phyloP scores from a whole-genome alignment of 2,797 vertebrate species.

The Rhynchonycteris naso region DNA sequence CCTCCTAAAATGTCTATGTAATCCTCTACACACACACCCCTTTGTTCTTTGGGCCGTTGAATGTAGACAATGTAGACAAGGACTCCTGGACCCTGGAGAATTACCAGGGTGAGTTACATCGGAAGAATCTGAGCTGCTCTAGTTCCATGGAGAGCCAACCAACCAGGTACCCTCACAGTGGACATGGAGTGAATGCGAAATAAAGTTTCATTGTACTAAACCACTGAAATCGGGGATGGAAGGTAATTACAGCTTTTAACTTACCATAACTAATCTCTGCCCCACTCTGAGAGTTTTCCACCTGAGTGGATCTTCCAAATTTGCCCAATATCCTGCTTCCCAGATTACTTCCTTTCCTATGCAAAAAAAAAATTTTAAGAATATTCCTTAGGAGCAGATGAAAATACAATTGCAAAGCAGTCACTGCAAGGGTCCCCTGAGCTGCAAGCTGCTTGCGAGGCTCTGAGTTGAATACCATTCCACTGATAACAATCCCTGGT shows the following conservation, averaged over 20 bases:
- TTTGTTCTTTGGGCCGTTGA: background rate
- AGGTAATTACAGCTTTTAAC: background rate
- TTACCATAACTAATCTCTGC: background rate
- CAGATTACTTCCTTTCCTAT: constrained; percentile 52
- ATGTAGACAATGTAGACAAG: background rate
- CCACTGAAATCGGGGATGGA: background rate
- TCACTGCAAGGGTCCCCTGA: background rate
- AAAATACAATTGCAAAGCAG: constrained; percentile 59
- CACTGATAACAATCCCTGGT: background rate
- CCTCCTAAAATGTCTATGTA: constrained; percentile 3
- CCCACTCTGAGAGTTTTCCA: background rate
- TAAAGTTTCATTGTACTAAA: background rate
- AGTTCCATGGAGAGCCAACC: background rate
- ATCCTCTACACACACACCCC: background rate
- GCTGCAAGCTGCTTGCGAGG: constrained; percentile 34
- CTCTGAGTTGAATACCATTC: background rate
- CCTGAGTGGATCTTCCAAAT: constrained; percentile 33
- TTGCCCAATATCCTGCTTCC: constrained; percentile 56
- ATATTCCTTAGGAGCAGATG: constrained; percentile 35
- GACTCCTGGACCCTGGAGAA: background rate
- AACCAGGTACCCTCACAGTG: background rate
- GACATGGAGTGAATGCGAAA: background rate
- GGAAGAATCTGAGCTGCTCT: background rate
- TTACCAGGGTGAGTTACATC: background rate
- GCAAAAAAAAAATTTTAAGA: constrained; percentile 50